Evolutionary conservation across 2,113 vertebrate genomes (phyloP), one percentile per base, ranked within the genome.

Genomic region (Actenoides lindsayi): DNA sequence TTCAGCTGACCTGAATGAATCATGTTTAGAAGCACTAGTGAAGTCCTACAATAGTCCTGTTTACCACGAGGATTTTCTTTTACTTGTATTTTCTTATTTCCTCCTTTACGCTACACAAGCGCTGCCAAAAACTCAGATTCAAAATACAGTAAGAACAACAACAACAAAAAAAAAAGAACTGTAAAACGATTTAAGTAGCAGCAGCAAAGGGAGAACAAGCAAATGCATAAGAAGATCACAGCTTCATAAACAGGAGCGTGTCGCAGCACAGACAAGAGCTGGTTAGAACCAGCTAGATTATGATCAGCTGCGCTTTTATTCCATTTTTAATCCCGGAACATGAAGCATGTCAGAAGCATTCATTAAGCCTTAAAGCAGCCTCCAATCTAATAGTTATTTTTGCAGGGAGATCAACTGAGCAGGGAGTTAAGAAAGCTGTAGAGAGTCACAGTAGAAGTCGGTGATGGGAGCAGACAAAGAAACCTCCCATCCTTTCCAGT

Each of bases 241-340:
- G 92, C 67, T 95, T 91, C 92, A 94, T 73, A 87, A 93, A 91
- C 69, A 95, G 39, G 44, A 92, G 73, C 62, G 21, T 30, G 83
- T 23, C 91, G 90, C 92, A 92, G 83, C 92, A 75, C 44, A 87
- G 94, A 90, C 65, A 54, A 78, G 77, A 92, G 83, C 95, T 67
- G 65, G 87, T 80, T 89, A 91, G 74, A 96, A 76, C 77, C 89
- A 89, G 94, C 23, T 46, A 92, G 91, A 93, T 90, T 91, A 94
- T 35, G 41, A 91, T 96, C 94, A 95, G 77, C 50, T 50, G 31
- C 65, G 89, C 81, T 93, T 93, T 87, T 83, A 94, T 87, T 82
- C 28, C 62, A 19, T 89, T 92, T 90, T 94, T 87, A 94, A 94
- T 87, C 89, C 91, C 79, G 73, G 54, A 87, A 91, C 48, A 96